A percentile compares a stretch with the other conserved stretches of the same genome.
Conservation (phyloP, 1,140 invertebrate genomes). For the Goniozus legneri region DNA sequence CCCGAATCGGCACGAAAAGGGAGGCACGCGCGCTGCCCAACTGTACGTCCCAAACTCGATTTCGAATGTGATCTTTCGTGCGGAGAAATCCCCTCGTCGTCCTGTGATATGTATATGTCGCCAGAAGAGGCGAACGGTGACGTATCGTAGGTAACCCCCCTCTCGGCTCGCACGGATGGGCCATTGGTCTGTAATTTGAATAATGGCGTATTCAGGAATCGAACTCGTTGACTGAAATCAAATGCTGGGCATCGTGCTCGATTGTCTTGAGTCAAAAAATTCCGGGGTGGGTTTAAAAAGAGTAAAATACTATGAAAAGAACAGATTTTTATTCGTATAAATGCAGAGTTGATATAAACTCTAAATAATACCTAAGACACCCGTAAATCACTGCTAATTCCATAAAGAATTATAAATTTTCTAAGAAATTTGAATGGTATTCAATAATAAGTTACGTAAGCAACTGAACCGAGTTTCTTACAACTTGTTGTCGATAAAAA, state of each 20-base stretch:
- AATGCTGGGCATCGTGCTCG: background rate
- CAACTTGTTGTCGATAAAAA: too few species aligned
- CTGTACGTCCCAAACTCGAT: conserved; percentile 22
- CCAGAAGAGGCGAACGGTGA: background rate
- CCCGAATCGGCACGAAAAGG: too few species aligned
- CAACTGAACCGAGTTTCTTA: too few species aligned
- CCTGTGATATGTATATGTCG: background rate
- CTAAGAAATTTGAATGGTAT: too few species aligned
- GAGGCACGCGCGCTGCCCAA: conserved; percentile 18
- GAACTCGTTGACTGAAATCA: background rate
- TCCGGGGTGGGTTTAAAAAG: too few species aligned
- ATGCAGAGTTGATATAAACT: background rate
- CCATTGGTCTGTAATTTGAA: background rate
- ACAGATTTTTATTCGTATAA: too few species aligned
- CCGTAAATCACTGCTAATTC: background rate
- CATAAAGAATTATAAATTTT: background rate
- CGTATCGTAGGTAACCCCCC: background rate
- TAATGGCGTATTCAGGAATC: background rate
- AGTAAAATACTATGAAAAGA: too few species aligned
- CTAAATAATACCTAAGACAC: background rate
- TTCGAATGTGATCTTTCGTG: conserved; percentile 22
- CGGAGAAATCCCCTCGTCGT: background rate
- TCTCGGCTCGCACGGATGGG: background rate
- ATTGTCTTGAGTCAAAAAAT: background rate
- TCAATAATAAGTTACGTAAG: too few species aligned